A percentile compares a stretch with the other conserved stretches of the same genome.
Conservation (phyloP, 1,140 invertebrate species). For the Drosophila lacteicornis region DNA sequence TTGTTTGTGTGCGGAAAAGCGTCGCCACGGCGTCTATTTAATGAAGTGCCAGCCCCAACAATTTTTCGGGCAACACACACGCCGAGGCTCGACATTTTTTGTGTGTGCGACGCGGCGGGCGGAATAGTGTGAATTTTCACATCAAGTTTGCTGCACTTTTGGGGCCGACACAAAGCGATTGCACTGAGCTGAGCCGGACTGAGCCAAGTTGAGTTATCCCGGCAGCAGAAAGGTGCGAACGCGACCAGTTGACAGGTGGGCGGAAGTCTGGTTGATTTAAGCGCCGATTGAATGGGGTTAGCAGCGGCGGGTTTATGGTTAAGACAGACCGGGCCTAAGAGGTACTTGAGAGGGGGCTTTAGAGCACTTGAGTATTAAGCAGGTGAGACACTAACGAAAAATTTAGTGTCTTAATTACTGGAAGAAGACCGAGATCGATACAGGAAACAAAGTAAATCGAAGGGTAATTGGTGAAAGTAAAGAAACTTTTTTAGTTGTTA, state of each 20-base stretch:
- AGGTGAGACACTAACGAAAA: background rate
- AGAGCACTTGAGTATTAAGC: background rate
- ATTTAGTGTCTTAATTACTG: slow-evolving; percentile 7
- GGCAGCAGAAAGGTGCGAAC: slow-evolving; percentile 25
- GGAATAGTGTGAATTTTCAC: slow-evolving; percentile 75
- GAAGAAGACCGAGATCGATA: no score
- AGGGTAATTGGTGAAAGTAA: background rate
- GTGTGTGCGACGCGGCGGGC: slow-evolving; percentile 14
- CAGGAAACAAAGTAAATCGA: background rate
- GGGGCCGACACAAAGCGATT: slow-evolving; percentile 21
- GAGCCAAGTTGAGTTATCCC: slow-evolving; percentile 39
- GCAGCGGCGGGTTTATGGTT: slow-evolving; percentile 4
- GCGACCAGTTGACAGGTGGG: slow-evolving; percentile 35
- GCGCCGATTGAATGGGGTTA: slow-evolving; percentile 41
- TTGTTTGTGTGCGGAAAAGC: slow-evolving; percentile 56
- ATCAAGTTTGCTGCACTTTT: slow-evolving; percentile 40
- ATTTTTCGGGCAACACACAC: slow-evolving; percentile 21
- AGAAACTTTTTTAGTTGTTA: background rate
- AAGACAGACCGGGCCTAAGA: slow-evolving; percentile 4
- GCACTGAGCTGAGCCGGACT: slow-evolving; percentile 13
- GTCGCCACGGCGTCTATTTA: slow-evolving; percentile 75
- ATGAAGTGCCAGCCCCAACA: slow-evolving; percentile 69
- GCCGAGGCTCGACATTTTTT: slow-evolving; percentile 40
- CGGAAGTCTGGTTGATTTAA: slow-evolving; percentile 22
- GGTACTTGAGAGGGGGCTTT: slow-evolving; percentile 1